A percentile compares a stretch with the other conserved stretches of the same genome.
Conservation (phyloP, 2,113 vertebrate species). For the Ahaetulla prasina region DNA sequence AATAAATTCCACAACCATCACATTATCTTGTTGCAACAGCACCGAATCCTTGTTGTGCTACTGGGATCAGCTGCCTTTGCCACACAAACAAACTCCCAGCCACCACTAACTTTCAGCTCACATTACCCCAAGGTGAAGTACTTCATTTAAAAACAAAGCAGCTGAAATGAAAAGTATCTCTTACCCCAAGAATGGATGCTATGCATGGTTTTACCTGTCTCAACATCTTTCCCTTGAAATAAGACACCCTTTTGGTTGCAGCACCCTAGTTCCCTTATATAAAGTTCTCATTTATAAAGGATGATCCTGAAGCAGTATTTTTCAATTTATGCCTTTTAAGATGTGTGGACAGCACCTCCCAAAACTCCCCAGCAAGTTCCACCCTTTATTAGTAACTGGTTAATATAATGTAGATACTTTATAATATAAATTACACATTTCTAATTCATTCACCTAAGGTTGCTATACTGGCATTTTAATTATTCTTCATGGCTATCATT, state of each 20-base stretch:
- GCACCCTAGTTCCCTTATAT: background rate
- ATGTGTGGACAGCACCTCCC: background rate
- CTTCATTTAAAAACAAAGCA: background rate
- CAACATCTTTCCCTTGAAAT: background rate
- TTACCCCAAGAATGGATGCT: background rate
- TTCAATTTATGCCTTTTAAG: background rate
- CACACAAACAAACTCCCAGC: background rate
- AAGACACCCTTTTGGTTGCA: background rate
- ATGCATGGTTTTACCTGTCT: background rate
- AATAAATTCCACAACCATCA: background rate
- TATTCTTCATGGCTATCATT: background rate
- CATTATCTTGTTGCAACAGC: background rate
- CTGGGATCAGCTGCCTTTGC: background rate
- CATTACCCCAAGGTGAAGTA: background rate
- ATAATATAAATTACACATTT: background rate
- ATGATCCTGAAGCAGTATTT: background rate
- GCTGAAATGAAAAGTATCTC: background rate
- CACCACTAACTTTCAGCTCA: background rate
- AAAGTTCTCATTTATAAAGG: background rate
- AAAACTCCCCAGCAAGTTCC: background rate
- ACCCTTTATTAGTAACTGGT: background rate
- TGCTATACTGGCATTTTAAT: background rate
- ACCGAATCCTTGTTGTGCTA: background rate
- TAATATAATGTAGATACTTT: too few species aligned
- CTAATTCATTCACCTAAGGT: background rate